Base-by-base conservation (phyloP, 2,888 invertebrate genomes). In the Andrena hattorfiana region DNA sequence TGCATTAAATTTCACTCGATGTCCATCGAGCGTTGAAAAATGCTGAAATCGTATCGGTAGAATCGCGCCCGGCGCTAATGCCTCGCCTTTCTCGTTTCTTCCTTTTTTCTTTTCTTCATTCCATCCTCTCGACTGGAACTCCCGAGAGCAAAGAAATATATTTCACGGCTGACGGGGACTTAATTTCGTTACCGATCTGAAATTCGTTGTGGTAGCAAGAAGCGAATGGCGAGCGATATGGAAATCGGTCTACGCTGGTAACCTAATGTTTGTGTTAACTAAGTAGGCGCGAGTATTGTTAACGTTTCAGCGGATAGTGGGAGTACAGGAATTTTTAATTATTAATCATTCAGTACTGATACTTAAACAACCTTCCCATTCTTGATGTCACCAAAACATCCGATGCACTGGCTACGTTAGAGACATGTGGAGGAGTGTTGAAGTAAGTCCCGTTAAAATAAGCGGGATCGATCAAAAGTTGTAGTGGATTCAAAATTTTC, bases 1-100 rank as follows among this genome's bases (percentile, higher is more conserved):
- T 87, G 87, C 85, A 84, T 87, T 87, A 87, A 85, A 87, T 87
- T 84, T 76, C 81, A 81, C 81, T 81, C 85, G 84, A 85, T 87
- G 85, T 84, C 82, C 80, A 74, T 79, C 76, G 56, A 56, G 76
- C 73, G 84, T 80, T 85, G 84, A 84, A 85, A 87, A 87, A 84
- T 84, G 87, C 84, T 81, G 79, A 80, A 87, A 87, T 77, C 78
- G 76, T 85, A 77, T 75, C 71, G 71, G 68, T 62, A 75, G 64
- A 85, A 81, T 87, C 77, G 76, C 73, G 77, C 72, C 23, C 71
- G 48, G 64, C 77, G 76, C 77, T 85, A 85, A 84, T 83, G 71
- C 74, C 72, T 59, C 30, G 63, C 2, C 49, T 42, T 49, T 48
- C 54, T 56, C 30, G n/a, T 23, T 23, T 26, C 49, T 66, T 30